Evolutionary conservation across 2,797 vertebrate species (phyloP), one percentile per base, ranked within the genome.

Genomic region (Enteromius radiatus): DNA sequence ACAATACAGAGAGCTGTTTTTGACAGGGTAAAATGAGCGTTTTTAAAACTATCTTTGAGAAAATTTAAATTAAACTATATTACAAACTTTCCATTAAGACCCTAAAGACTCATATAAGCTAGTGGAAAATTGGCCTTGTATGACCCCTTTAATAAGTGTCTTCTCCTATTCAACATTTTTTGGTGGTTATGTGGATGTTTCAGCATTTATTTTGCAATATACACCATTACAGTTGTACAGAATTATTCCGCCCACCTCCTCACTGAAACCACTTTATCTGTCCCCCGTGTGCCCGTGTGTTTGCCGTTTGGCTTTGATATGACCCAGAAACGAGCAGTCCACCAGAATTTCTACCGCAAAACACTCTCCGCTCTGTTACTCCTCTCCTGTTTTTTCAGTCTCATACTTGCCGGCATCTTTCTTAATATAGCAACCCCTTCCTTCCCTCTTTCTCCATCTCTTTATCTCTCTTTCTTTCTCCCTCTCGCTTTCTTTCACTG

Each of bases 371-470:
- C 68, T 54, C 28, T 43, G 19, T 56, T 76, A 31, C 81, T 52
- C 77, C 54, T 73, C 76, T 83, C 21, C 26, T 80, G 47, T 81
- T 71, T 76, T 61, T 47, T 65, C 45, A 65, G 26, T 31, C 71
- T 81, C 45, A 67, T 68, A 59, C 56, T 54, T 67, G 71, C 90
- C 84, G 76, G 80, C 84, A 88, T 89, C 86, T 91, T 87, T 93
- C 93, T 91, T 92, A 91, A 93, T 92, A 92, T 93, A 93, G 91
- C 88, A 90, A 85, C 79, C 87, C 81, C 82, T 76, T 80, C 81
- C 82, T 89, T 78, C 52, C 65, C 82, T 67, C 45, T 63, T 80
- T 56, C 76, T 78, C 76, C 78, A 80, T 80, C 69, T 81, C 70
- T 81, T 74, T 82, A 54, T 86, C 86, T 82, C 89, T 89, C 88